Evolutionary conservation across 2,797 vertebrate genomes (phyloP).

Genomic region (Gymnothorax reevesii): DNA sequence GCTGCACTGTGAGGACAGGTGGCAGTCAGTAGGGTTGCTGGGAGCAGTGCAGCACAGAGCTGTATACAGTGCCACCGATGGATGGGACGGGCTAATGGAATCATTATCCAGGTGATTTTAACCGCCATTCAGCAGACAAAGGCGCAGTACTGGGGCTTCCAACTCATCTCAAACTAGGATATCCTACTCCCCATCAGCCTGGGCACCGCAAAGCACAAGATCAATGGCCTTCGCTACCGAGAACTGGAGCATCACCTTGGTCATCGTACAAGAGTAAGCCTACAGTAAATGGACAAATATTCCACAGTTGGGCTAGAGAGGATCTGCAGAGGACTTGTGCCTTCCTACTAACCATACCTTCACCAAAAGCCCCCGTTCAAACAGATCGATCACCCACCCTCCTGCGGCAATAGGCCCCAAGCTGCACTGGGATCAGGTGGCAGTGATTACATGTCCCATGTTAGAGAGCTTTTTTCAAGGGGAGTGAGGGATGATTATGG

Average conservation of each 20-base stretch:
- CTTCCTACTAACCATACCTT: neutral
- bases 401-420: neutral
- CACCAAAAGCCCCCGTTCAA: neutral
- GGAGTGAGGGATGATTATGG: neutral
- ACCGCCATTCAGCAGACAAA: too few species aligned
- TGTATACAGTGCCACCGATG: neutral
- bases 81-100: neutral
- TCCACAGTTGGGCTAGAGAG: too few species aligned
- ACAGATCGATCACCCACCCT: neutral
- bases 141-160: too few species aligned
- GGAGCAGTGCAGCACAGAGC: neutral
- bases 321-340: too few species aligned
- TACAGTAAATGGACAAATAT: too few species aligned
- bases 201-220: too few species aligned
- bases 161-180: too few species aligned
- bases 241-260: too few species aligned
- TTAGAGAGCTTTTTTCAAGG: neutral
- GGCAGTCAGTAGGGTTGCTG: neutral
- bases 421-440: neutral
- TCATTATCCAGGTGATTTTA: neutral
- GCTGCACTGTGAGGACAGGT: neutral
- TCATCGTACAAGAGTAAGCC: too few species aligned
- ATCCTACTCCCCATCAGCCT: too few species aligned
- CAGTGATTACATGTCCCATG: neutral
- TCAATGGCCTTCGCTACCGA: too few species aligned